phyloP scores from a whole-genome alignment of 2,888 invertebrate genomes.

The Troilus luridus region DNA sequence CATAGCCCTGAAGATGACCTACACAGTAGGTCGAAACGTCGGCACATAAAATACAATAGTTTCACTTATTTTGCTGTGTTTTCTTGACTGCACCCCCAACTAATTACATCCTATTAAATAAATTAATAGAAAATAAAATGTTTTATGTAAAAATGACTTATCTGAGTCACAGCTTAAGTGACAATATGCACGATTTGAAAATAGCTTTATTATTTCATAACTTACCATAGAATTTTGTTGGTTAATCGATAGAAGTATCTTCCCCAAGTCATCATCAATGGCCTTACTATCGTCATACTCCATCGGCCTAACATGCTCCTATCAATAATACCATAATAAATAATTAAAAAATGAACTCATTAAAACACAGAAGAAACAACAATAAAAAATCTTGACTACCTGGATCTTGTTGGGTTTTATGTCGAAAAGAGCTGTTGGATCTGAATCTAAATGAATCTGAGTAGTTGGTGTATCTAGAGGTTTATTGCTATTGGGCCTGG shows the following conservation, averaged over 20 bases:
- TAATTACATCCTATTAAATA: too few species aligned
- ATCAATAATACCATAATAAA: slow-evolving; percentile 19
- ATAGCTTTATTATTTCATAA: not conserved
- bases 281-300: slow-evolving; percentile 85
- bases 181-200: not conserved
- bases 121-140: too few species aligned
- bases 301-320: slow-evolving; percentile 79
- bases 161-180: too few species aligned
- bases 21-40: too few species aligned
- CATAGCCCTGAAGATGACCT: too few species aligned
- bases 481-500: slow-evolving; percentile 67
- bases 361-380: not conserved
- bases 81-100: too few species aligned
- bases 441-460: slow-evolving; percentile 77
- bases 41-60: too few species aligned
- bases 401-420: slow-evolving; percentile 73
- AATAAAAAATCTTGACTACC: slow-evolving; percentile 43
- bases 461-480: slow-evolving; percentile 67
- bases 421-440: slow-evolving; percentile 78
- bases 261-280: slow-evolving; percentile 93
- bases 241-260: slow-evolving; percentile 92
- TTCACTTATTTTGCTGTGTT: too few species aligned
- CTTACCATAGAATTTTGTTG: slow-evolving; percentile 86
- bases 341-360: slow-evolving; percentile 43
- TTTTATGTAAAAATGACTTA: too few species aligned